Percentiles rank a stretch among this genome's conserved stretches.
These are phyloP conservation scores for Sabatieria punctata DNA, from an alignment of 2,888 invertebrate species.

Conservation along the genomic window DNA sequence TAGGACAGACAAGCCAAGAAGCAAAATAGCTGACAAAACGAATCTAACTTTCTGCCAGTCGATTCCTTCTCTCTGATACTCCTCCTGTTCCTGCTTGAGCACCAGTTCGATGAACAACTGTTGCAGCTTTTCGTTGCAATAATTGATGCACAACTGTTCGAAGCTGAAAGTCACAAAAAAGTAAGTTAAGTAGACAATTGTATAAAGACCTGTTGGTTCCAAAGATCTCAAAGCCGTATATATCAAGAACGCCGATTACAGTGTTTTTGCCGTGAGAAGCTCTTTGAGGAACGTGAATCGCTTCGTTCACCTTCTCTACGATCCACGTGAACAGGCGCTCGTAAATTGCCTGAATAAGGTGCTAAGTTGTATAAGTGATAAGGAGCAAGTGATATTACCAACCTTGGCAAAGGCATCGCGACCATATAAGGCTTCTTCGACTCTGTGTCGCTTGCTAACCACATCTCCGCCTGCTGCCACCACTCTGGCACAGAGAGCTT, in stretches of 20 bases:
- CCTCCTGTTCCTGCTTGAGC: conserved; percentile 91
- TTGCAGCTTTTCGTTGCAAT: conserved; percentile 94
- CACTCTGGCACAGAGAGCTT: conserved; percentile 64
- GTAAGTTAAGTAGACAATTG: background rate
- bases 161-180: conserved; percentile 38
- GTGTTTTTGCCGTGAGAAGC: conserved; percentile 46
- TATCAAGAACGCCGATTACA: conserved; percentile 84
- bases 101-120: conserved; percentile 94
- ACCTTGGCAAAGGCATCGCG: conserved; percentile 79
- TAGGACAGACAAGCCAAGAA: no score
- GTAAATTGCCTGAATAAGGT: conserved; percentile 44
- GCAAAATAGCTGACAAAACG: background rate
- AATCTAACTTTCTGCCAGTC: conserved; percentile 60
- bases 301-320: conserved; percentile 72
- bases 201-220: conserved; percentile 63
- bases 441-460: conserved; percentile 71
- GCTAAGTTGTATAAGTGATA: background rate
- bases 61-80: conserved; percentile 84
- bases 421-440: conserved; percentile 66
- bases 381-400: conserved; percentile 6
- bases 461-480: conserved; percentile 83
- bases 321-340: conserved; percentile 87
- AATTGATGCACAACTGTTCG: conserved; percentile 97
- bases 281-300: conserved; percentile 54
- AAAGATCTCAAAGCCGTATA: conserved; percentile 97